These are phyloP conservation scores for Synodontis membranacea DNA, from an alignment of 2,113 vertebrate species.

Conservation along the genomic window DNA sequence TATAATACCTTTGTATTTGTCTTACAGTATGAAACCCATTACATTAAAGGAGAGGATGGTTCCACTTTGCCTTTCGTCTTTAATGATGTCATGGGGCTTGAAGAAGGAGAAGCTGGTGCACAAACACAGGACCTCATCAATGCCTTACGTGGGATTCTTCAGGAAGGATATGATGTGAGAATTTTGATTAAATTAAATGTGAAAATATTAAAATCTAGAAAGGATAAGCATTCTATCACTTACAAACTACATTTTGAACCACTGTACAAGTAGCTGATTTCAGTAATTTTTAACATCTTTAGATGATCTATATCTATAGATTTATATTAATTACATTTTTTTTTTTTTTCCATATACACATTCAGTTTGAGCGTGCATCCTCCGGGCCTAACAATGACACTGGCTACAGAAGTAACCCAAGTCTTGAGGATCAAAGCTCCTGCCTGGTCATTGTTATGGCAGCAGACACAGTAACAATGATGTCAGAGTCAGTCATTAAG, in stretches of 20 bases:
- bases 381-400: neutral
- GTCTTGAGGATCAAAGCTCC: neutral
- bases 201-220: too few species aligned
- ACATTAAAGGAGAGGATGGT: neutral
- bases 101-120: neutral
- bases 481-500: neutral
- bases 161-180: constrained; percentile 24
- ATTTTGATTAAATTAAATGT: neutral
- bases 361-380: neutral
- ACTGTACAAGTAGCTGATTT: neutral
- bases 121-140: constrained; percentile 9
- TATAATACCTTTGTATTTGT: neutral
- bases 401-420: neutral
- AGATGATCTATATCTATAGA: neutral
- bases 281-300: neutral
- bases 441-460: constrained; percentile 37
- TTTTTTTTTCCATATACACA: too few species aligned
- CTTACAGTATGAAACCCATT: constrained; percentile 30
- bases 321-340: too few species aligned
- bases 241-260: neutral
- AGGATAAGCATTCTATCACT: neutral
- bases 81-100: constrained; percentile 41
- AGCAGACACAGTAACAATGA: neutral
- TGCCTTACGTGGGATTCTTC: neutral
- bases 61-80: constrained; percentile 18